These are phyloP conservation scores for Acrobasis consociella DNA, from an alignment of 2,888 invertebrate species.

Conservation along the genomic window DNA sequence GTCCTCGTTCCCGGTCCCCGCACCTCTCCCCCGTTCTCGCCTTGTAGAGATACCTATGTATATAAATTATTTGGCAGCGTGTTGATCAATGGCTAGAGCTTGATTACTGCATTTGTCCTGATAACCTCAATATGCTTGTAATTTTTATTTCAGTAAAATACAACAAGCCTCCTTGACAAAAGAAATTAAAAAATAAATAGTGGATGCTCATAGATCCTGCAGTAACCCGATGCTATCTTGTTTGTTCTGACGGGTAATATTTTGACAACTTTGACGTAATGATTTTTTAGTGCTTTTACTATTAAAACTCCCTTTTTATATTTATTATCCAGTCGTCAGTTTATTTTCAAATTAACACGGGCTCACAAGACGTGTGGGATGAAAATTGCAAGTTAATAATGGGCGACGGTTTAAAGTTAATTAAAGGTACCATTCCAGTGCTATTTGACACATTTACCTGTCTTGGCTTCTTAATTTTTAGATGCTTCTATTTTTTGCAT, in stretches of 20 bases:
- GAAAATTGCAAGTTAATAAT: constrained; percentile 75
- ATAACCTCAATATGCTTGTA: too few species aligned
- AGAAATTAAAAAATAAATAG: constrained; percentile 26
- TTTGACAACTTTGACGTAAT: constrained; percentile 78
- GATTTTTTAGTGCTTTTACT: constrained; percentile 75
- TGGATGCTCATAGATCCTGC: constrained; percentile 60
- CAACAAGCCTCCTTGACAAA: background rate
- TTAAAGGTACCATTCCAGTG: constrained; percentile 54
- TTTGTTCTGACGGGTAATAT: constrained; percentile 64
- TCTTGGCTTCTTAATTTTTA: background rate
- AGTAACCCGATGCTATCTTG: constrained; percentile 56
- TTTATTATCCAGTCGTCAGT: constrained; percentile 57
- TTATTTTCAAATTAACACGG: constrained; percentile 61
- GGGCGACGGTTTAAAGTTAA: constrained; percentile 70
- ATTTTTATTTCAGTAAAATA: background rate
- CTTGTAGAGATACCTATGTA: too few species aligned
- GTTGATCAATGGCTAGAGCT: too few species aligned
- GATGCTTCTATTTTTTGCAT: background rate
- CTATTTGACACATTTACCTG: background rate
- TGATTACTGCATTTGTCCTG: too few species aligned
- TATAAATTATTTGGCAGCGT: too few species aligned
- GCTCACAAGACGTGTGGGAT: constrained; percentile 57
- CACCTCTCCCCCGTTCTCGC: too few species aligned
- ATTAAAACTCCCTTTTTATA: constrained; percentile 64
- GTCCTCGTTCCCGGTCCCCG: too few species aligned